phyloP scores from a whole-genome alignment of 2,797 vertebrate genomes.

The Acestrorhynchus altus region DNA sequence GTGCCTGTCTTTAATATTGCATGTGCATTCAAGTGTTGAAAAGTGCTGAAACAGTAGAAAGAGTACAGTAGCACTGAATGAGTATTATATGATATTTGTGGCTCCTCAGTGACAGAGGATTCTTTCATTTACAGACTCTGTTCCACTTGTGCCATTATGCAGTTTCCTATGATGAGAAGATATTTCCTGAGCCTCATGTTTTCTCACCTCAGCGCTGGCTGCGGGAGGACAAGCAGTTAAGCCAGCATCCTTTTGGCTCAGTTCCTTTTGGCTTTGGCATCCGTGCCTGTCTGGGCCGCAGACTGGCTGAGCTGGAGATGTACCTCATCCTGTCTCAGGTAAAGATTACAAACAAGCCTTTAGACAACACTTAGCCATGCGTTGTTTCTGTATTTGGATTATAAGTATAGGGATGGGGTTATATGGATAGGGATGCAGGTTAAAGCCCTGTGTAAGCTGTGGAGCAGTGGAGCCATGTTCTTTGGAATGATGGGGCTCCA shows the following conservation, averaged over 20 bases:
- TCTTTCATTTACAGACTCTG: conserved; percentile 71
- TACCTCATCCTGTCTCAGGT: conserved; percentile 79
- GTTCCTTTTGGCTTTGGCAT: conserved; percentile 83
- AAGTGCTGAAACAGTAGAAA: not conserved
- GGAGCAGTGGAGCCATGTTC: no score
- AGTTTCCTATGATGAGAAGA: conserved; percentile 73
- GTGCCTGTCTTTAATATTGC: not conserved
- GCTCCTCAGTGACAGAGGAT: not conserved
- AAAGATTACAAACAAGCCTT: conserved; percentile 36
- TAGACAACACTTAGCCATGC: not conserved
- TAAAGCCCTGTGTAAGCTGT: no score
- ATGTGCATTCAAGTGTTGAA: not conserved
- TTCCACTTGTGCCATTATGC: conserved; percentile 85
- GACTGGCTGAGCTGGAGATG: conserved; percentile 85
- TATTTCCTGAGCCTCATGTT: conserved; percentile 68
- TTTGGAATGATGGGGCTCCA: no score
- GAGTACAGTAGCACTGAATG: not conserved
- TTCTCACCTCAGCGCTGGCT: conserved; percentile 81
- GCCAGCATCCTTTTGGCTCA: conserved; percentile 79
- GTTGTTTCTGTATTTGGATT: not conserved
- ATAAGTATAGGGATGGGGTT: no score
- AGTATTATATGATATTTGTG: not conserved
- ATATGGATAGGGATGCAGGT: no score
- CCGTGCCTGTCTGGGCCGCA: conserved; percentile 79
- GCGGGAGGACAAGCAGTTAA: conserved; percentile 60